Conservation (phyloP, 2,113 vertebrate species). For the Vidua macroura region DNA sequence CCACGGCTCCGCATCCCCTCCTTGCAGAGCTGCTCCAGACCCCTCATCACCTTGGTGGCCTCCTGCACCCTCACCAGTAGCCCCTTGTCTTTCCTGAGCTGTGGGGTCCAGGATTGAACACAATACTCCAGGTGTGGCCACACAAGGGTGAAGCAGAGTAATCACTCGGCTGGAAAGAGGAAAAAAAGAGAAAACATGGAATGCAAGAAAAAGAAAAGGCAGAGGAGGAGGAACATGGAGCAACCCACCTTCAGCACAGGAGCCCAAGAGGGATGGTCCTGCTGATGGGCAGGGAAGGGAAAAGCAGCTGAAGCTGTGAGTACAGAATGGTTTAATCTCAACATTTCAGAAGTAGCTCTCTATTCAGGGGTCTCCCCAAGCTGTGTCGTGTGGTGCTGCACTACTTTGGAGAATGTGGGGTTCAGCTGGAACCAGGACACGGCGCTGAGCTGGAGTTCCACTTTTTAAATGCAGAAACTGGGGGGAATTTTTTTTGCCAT, state of each 20-base stretch:
- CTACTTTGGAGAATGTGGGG: neutral
- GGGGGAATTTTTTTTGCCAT: neutral
- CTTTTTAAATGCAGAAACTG: neutral
- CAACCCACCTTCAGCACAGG: neutral
- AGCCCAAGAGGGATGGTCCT: neutral
- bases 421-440: neutral
- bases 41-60: neutral
- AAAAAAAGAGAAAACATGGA: neutral
- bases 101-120: neutral
- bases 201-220: neutral
- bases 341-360: neutral
- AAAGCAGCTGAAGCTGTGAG: neutral
- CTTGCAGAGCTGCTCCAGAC: neutral
- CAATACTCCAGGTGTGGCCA: neutral
- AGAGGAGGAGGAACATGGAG: neutral
- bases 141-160: neutral
- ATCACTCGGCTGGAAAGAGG: neutral
- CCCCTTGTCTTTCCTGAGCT: neutral
- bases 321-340: neutral
- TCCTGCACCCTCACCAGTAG: neutral
- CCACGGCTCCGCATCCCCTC: fast-evolving
- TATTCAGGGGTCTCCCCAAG: neutral
- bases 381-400: neutral
- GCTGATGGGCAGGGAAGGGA: neutral
- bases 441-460: neutral